Evolutionary conservation across 2,888 invertebrate genomes (phyloP), one percentile per base, ranked within the genome.

Genomic region (Epiperipatus broadwayi): DNA sequence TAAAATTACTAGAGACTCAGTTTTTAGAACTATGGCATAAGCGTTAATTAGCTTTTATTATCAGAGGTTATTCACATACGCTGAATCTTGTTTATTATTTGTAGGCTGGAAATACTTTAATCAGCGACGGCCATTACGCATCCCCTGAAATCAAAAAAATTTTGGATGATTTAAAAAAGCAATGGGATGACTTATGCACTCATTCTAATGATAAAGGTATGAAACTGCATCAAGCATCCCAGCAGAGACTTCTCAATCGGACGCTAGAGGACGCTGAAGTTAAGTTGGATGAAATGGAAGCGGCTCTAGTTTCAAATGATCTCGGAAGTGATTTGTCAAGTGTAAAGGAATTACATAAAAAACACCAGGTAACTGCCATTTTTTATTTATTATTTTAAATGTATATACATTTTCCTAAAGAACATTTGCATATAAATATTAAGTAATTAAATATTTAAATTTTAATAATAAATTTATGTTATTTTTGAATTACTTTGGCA

Each of bases 201-300:
- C 63, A 75, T 38, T 78, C 79, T 15, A 56, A 65, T 29, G 70
- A 72, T 46, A 70, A 71, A 47, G 85, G 68, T 49, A 72, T 66
- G 59, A 76, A 72, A 53, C 63, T 93, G 43, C 64, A 80, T n/a
- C 85, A 93, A 61, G 91, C 91, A 0, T 72, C 76, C 1, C 73
- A 77, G 19, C 85, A 89, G 57, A n/a, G 39, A 53, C 52, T 3
- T 18, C 53, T 61, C 37, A 58, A 60, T 47, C 57, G 78, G 35
- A 74, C 78, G 1, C 72, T 95, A 49, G 87, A 89, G 48, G 89
- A 87, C 60, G 84, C 89, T 0, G 72, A 79, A 47, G 70, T 72
- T 16, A 81, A 85, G 49, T 66, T 95, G 12, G 74, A 75, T 42
- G 89, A 91, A 54, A 68, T 97, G 50, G 79, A 84, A 52, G 65